These are phyloP conservation scores for Trichonephila inaurata DNA, from an alignment of 1,140 invertebrate species.

Conservation along the genomic window DNA sequence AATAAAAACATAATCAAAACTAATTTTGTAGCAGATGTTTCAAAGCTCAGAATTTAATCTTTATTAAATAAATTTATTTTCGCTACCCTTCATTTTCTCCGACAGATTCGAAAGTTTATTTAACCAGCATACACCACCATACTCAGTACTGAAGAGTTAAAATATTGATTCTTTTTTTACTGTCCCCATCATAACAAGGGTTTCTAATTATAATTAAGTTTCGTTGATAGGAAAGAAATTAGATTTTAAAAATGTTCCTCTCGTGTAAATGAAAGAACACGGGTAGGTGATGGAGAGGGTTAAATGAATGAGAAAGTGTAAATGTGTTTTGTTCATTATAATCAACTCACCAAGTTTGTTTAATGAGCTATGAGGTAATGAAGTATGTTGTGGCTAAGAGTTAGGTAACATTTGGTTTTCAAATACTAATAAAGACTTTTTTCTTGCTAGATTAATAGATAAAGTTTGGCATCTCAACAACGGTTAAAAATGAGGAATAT, in stretches of 20 bases:
- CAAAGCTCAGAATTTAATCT: slow-evolving; percentile 29
- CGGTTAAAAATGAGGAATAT: neutral
- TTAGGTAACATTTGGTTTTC: slow-evolving; percentile 38
- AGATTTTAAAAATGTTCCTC: slow-evolving; percentile 42
- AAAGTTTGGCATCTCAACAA: neutral
- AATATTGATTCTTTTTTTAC: slow-evolving; percentile 7
- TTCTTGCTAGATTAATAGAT: neutral
- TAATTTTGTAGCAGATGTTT: slow-evolving; percentile 41
- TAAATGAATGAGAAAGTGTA: slow-evolving; percentile 35
- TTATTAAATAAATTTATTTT: slow-evolving; percentile 41
- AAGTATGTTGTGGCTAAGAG: slow-evolving; percentile 12
- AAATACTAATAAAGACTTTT: neutral
- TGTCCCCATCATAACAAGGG: slow-evolving; percentile 1
- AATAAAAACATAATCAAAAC: slow-evolving; percentile 37
- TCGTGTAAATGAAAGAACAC: neutral
- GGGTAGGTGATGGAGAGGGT: neutral
- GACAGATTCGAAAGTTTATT: slow-evolving; percentile 44
- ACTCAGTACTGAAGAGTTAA: slow-evolving; percentile 1
- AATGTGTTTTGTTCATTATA: slow-evolving; percentile 43
- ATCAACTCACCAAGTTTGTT: slow-evolving; percentile 38
- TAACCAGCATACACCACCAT: neutral
- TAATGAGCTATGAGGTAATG: slow-evolving; percentile 45
- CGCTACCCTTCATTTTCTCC: slow-evolving; percentile 15
- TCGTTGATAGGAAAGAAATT: slow-evolving; percentile 30
- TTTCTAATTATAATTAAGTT: slow-evolving; percentile 62